Evolutionary conservation across 2,113 vertebrate genomes (phyloP).

Genomic region (Vombatus ursinus): DNA sequence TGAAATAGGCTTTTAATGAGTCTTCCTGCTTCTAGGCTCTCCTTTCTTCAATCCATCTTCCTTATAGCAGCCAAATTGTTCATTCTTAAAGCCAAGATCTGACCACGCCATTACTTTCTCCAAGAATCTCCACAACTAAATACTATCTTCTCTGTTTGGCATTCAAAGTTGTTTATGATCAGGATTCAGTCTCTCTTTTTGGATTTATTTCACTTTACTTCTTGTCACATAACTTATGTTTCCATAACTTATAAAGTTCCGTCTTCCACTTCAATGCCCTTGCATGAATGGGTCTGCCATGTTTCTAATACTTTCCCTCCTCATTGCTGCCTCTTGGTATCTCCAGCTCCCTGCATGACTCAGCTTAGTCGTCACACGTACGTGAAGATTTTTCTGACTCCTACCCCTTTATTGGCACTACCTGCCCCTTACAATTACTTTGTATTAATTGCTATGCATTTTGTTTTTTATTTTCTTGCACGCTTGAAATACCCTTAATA

Average conservation of each 20-base stretch:
- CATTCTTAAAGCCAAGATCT: background rate
- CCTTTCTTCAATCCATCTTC: background rate
- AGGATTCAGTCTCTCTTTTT: background rate
- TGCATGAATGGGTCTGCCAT: background rate
- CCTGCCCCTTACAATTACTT: background rate
- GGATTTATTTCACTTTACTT: background rate
- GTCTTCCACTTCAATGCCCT: background rate
- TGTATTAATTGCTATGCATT: background rate
- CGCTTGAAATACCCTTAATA: background rate
- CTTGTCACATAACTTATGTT: background rate
- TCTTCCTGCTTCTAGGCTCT: background rate
- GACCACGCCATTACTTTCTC: background rate
- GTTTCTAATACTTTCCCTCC: background rate
- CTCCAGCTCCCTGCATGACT: background rate
- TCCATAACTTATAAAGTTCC: background rate
- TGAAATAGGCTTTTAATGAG: background rate
- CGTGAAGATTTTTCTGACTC: background rate
- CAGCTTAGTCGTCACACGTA: background rate
- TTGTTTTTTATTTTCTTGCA: background rate
- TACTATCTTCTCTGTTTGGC: background rate
- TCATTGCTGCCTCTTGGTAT: background rate
- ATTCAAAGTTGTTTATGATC: background rate
- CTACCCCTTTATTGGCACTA: background rate
- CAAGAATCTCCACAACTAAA: background rate
- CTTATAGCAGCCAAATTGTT: background rate